A percentile compares a stretch with the other conserved stretches of the same genome.
phyloP scores from a whole-genome alignment of 1,140 invertebrate genomes.

The Paramacrobiotus metropolitanus region DNA sequence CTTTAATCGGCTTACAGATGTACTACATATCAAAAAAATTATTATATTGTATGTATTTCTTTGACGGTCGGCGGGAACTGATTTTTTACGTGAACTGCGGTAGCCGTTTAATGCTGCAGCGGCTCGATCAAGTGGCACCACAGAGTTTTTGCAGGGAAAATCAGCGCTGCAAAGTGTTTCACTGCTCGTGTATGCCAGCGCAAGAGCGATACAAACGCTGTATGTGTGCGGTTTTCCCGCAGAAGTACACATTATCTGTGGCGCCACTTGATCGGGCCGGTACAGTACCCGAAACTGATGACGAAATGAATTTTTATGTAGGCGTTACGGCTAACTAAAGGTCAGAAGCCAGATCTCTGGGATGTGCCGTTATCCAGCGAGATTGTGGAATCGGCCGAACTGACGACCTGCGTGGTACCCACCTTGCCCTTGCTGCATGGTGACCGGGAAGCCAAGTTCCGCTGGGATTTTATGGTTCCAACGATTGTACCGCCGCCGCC shows the following conservation, averaged over 20 bases:
- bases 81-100: too few relatives aligned
- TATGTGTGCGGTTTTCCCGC: neutral
- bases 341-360: neutral
- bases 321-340: neutral
- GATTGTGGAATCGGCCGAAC: neutral
- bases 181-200: too few relatives aligned
- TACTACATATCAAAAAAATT: too few relatives aligned
- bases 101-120: too few relatives aligned
- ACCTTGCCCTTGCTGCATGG: neutral
- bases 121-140: too few relatives aligned
- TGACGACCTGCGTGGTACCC: neutral
- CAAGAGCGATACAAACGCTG: too few relatives aligned
- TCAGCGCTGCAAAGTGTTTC: too few relatives aligned
- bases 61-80: too few relatives aligned
- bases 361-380: neutral
- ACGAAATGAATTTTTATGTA: neutral
- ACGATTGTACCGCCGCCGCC: neutral
- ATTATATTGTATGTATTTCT: too few relatives aligned
- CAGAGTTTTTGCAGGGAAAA: too few relatives aligned
- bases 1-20: too few relatives aligned
- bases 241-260: neutral
- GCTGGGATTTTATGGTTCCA: neutral
- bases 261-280: too few relatives aligned
- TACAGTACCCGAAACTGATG: neutral
- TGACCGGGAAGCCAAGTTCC: neutral